phyloP scores from a whole-genome alignment of 2,797 vertebrate species.

The Poecilia picta region DNA sequence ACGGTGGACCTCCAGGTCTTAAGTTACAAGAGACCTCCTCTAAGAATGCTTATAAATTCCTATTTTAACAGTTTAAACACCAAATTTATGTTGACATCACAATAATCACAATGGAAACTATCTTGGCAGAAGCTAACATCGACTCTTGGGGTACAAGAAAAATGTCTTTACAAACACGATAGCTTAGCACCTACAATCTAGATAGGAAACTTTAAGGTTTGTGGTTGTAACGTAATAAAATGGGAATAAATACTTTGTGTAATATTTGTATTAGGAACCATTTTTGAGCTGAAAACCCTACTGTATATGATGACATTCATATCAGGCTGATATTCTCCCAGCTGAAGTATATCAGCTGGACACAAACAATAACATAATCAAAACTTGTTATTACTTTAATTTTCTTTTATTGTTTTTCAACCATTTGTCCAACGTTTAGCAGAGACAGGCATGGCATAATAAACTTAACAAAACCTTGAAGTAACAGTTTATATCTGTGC shows the following conservation, averaged over 20 bases:
- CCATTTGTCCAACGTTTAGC: conserved; percentile 24
- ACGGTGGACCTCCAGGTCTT: background rate
- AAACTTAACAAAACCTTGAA: conserved; percentile 46
- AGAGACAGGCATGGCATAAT: conserved; percentile 28
- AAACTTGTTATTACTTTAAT: conserved; percentile 11
- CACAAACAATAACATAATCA: background rate
- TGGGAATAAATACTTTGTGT: background rate
- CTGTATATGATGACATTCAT: background rate
- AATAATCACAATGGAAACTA: background rate
- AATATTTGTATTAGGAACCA: background rate
- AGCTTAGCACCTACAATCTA: background rate
- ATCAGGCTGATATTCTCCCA: background rate
- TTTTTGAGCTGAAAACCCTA: background rate
- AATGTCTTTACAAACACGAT: too few species aligned
- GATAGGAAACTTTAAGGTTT: background rate
- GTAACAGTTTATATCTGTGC: conserved; percentile 44
- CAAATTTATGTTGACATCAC: background rate
- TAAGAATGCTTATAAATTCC: background rate
- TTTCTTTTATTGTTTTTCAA: conserved; percentile 34
- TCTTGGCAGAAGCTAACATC: too few species aligned
- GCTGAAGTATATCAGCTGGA: background rate
- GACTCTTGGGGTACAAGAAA: too few species aligned
- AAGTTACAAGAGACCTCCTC: background rate
- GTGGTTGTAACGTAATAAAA: background rate
- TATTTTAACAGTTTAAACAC: too few species aligned